These are phyloP conservation scores for Matsumurasca onukii DNA, from an alignment of 1,140 invertebrate genomes.

Conservation along the genomic window DNA sequence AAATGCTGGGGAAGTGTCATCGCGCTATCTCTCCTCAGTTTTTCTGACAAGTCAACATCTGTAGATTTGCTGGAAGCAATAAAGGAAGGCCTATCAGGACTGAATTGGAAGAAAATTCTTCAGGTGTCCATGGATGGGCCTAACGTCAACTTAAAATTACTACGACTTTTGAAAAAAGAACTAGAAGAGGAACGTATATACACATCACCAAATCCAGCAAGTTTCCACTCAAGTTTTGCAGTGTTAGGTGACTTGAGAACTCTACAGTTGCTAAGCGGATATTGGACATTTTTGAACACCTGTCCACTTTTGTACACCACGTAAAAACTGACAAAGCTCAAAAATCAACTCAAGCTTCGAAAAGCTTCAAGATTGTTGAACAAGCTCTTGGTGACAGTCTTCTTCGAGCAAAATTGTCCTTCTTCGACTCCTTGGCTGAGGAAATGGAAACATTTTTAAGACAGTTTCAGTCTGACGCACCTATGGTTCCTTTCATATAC, in stretches of 20 bases:
- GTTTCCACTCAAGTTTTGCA: constrained; percentile 32
- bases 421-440: constrained; percentile 34
- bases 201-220: constrained; percentile 20
- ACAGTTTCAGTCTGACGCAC: constrained; percentile 36
- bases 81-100: constrained; percentile 9
- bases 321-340: constrained; percentile 10
- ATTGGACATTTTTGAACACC: constrained; percentile 25
- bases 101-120: not conserved
- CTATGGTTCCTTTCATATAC: constrained; percentile 35
- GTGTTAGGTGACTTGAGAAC: constrained; percentile 36
- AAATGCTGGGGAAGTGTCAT: constrained; percentile 34
- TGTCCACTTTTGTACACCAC: constrained; percentile 25
- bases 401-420: constrained; percentile 34
- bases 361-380: constrained; percentile 33
- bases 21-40: too few species aligned
- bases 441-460: constrained; percentile 38
- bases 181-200: constrained; percentile 28
- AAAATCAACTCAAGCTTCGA: constrained; percentile 33
- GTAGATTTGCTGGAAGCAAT: not conserved
- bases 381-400: constrained; percentile 34
- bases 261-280: constrained; percentile 23
- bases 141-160: constrained; percentile 1
- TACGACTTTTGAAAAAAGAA: constrained; percentile 6
- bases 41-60: constrained; percentile 27
- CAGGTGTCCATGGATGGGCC: not conserved